Base-by-base conservation (phyloP, 2,888 invertebrate species). In the Euclidia mi region DNA sequence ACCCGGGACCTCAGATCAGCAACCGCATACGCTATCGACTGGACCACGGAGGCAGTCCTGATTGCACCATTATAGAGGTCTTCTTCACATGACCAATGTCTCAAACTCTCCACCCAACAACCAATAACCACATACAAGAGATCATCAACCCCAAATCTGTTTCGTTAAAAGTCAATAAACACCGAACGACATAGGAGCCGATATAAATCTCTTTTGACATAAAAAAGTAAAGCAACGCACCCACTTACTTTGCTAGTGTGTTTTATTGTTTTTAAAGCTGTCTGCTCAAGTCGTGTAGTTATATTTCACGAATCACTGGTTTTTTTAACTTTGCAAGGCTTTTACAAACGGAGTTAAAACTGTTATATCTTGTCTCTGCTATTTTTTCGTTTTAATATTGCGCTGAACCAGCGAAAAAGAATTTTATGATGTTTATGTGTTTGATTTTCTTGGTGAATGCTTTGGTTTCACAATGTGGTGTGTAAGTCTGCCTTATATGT, bases 231-330 rank as follows among this genome's bases (percentile, higher is more conserved):
- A 32, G 10, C 32, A 56, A 62, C 37, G 37, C 0, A 34, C 40
- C 38, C 29, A 52, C 40, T 35, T 10, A 35, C 34, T 48, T n/a
- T 6, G 41, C 31, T 29, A 2, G 12, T 15, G 51, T 51, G 20
- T 59, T 69, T 55, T 44, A 59, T 57, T 60, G 56, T 61, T 67
- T 69, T 53, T 43, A 65, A 62, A 61, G 48, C 41, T 56, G 58
- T 45, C 56, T 6, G 29, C 37, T 15, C 37, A 47, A 53, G 38
- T 57, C 37, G n/a, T 37, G 53, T 15, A 46, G 34, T 57, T 49
- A 56, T 64, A 69, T 57, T 57, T 66, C 47, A 55, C 42, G 46
- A 25, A 59, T 18, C 46, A 43, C 29, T 28, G 41, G 12, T 25
- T 60, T 38, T 11, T 56, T 57, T 48, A 18, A 2, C 20, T 18